Evolutionary conservation across 2,113 vertebrate species (phyloP).

Genomic region (Amblyopsis rosae): DNA sequence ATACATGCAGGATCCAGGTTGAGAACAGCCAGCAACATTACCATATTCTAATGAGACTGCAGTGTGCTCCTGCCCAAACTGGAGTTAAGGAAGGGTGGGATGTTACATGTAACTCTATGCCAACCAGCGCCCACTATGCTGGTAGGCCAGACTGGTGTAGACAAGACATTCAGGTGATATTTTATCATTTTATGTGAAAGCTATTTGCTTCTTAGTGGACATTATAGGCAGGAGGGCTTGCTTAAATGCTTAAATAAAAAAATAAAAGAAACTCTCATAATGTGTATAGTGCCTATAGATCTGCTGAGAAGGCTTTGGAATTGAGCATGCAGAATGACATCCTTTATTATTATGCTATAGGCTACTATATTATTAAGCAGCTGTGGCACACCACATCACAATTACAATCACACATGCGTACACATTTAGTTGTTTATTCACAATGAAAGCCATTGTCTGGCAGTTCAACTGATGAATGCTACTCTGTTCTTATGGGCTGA

Average conservation of each 20-base stretch:
- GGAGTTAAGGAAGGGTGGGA: constrained; percentile 8
- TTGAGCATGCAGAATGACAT: not conserved
- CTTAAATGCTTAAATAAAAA: too few species aligned
- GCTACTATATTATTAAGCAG: constrained; percentile 12
- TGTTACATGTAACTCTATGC: constrained; percentile 36
- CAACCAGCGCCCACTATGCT: constrained; percentile 25
- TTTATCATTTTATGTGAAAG: not conserved
- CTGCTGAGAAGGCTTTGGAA: constrained; percentile 8
- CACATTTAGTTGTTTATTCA: constrained; percentile 54
- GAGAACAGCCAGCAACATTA: constrained; percentile 63
- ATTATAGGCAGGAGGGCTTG: not conserved
- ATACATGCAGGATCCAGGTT: constrained; percentile 55
- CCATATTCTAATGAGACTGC: constrained; percentile 61
- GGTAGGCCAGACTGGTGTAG: constrained; percentile 8
- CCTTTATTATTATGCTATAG: constrained; percentile 1
- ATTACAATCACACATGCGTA: constrained; percentile 49
- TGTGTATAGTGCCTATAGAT: not conserved
- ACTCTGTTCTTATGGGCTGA: constrained; percentile 70
- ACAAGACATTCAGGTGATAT: constrained; percentile 6
- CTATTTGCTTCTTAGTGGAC: not conserved
- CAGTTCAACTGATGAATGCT: constrained; percentile 70
- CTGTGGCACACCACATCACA: constrained; percentile 34
- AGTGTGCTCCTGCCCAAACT: constrained; percentile 58
- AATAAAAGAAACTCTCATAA: too few species aligned
- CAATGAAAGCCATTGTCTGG: constrained; percentile 71